Evolutionary conservation across 2,797 vertebrate genomes (phyloP).

Genomic region (Cyprinella venusta): DNA sequence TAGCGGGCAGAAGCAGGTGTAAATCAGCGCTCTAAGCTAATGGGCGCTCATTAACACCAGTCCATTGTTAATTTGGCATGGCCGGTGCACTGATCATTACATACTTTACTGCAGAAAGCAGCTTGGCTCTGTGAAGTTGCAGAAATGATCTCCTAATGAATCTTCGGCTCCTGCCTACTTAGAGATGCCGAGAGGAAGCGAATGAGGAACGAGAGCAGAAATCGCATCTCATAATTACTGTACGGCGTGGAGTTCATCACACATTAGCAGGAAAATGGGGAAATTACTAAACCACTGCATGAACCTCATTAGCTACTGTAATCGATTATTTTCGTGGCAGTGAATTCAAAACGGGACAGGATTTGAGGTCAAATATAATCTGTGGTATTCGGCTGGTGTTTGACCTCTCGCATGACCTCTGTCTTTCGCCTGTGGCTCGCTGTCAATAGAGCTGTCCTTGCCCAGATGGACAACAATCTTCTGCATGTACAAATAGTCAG

Average conservation of each 20-base stretch:
- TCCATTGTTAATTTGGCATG: constrained; percentile 86
- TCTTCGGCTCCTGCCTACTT: constrained; percentile 52
- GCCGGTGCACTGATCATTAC: constrained; percentile 83
- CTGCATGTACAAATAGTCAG: constrained; percentile 53
- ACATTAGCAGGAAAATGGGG: neutral
- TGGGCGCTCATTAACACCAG: constrained; percentile 83
- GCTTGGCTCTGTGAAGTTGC: constrained; percentile 58
- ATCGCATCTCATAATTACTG: constrained; percentile 11
- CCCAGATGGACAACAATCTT: constrained; percentile 50
- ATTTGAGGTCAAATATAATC: constrained; percentile 51
- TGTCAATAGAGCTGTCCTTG: constrained; percentile 55
- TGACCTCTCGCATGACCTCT: constrained; percentile 53
- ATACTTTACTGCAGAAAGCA: constrained; percentile 82
- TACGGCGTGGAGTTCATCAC: neutral
- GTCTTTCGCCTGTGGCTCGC: constrained; percentile 38
- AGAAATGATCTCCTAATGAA: constrained; percentile 62
- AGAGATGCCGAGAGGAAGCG: constrained; percentile 38
- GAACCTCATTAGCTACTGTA: neutral
- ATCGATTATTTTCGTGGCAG: constrained; percentile 3
- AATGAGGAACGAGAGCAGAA: constrained; percentile 52
- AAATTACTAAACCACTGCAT: neutral
- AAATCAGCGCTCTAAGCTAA: constrained; percentile 79
- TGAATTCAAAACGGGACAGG: constrained; percentile 15
- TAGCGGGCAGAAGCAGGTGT: constrained; percentile 59
- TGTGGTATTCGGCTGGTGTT: constrained; percentile 31